Evolutionary conservation across 2,888 invertebrate species (phyloP), one percentile per base, ranked within the genome.

Genomic region (Crioceris asparagi): DNA sequence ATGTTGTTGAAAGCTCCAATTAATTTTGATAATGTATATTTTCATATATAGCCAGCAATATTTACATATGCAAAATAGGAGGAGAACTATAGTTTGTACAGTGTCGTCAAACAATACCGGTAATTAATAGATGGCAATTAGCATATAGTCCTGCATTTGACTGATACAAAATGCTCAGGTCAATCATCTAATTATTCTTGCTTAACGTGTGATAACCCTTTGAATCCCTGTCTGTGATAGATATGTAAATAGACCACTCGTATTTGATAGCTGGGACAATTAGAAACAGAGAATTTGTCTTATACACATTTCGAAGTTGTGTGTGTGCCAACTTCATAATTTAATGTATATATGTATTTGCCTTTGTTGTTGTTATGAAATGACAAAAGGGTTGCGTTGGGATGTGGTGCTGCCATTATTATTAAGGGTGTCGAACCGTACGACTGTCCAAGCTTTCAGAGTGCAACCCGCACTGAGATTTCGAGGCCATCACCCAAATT

Each of bases 121-220:
- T 56, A 62, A 64, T 63, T 64, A 61, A 64, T 60, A 56, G 60
- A 51, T 48, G 46, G 56, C 60, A 61, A 62, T 64, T 62, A 62
- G 56, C 57, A 62, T 63, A 63, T 61, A 62, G 62, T 60, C n/a
- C 61, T 64, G 64, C 51, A 56, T 54, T 49, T 65, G 64, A 64
- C 64, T 65, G 63, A 63, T 65, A 65, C 64, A 64, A 64, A 64
- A 63, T 59, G 59, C 61, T 59, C 54, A 53, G 57, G 61, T 64
- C 62, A 62, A 62, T 64, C 62, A 62, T 60, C 55, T 59, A 59
- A 63, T 63, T 62, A 62, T 62, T 61, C 59, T 56, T 59, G 58
- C 54, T 51, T 53, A 56, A 52, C 49, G 53, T 52, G 58, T 52
- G 59, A 60, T 61, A 63, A 63, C 64, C 64, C 64, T 62, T 64